A percentile compares a stretch with the other conserved stretches of the same genome.
These are phyloP conservation scores for Tiaroga cobitis DNA, from an alignment of 2,797 vertebrate species.

Conservation along the genomic window DNA sequence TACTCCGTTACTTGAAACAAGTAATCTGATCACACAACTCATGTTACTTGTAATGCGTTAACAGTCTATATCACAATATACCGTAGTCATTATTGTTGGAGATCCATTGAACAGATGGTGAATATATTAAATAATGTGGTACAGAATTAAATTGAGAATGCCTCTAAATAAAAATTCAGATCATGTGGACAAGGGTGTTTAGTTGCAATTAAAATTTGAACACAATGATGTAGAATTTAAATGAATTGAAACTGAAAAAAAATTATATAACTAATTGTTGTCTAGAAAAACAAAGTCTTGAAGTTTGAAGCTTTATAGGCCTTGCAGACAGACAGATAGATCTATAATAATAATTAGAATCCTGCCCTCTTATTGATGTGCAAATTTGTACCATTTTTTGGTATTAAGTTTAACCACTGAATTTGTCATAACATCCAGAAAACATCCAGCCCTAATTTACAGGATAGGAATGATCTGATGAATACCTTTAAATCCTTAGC, in stretches of 20 bases:
- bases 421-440: neutral
- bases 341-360: neutral
- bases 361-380: neutral
- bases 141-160: neutral
- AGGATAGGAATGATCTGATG: neutral
- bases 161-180: neutral
- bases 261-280: neutral
- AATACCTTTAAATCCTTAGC: constrained; percentile 2
- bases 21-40: neutral
- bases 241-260: neutral
- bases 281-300: neutral
- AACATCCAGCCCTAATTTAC: neutral
- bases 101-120: neutral
- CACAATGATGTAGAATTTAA: neutral
- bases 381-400: neutral
- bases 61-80: neutral
- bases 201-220: neutral
- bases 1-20: neutral
- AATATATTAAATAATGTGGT: neutral
- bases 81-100: neutral
- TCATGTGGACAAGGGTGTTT: neutral
- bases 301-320: neutral
- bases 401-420: neutral
- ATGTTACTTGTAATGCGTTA: neutral
- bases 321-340: neutral